A percentile compares a stretch with the other conserved stretches of the same genome.
Conservation (phyloP, 2,113 vertebrate genomes). For the Bungarus multicinctus region DNA sequence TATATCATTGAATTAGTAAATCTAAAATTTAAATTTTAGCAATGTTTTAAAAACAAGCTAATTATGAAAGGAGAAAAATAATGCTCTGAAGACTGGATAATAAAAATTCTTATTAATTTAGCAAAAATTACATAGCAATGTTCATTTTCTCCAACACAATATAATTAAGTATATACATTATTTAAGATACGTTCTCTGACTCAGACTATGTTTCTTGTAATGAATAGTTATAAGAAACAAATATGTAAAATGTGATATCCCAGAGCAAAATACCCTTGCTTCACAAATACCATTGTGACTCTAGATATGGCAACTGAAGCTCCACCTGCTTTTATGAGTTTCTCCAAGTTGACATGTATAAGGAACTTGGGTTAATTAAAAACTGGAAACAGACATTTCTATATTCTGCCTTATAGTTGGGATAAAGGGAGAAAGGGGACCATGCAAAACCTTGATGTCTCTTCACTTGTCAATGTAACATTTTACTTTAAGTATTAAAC, state of each 20-base stretch:
- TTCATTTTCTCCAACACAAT: not conserved
- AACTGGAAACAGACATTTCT: not conserved
- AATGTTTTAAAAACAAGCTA: slow-evolving; percentile 1
- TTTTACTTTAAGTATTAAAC: not conserved
- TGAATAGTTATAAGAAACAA: not conserved
- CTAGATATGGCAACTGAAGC: not conserved
- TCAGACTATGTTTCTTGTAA: not conserved
- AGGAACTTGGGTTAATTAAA: not conserved
- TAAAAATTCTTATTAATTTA: not conserved
- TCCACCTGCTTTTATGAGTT: not conserved
- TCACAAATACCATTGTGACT: not conserved
- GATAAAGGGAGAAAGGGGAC: not conserved
- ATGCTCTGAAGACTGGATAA: not conserved
- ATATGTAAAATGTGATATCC: not conserved
- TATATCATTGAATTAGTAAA: not conserved
- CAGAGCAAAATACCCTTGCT: not conserved
- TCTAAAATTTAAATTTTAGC: not conserved
- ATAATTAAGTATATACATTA: not conserved
- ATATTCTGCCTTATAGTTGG: not conserved
- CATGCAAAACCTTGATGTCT: not conserved
- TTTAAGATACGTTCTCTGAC: not conserved
- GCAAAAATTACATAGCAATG: not conserved
- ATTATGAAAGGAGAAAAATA: not conserved
- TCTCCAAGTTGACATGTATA: not conserved
- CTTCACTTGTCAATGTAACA: not conserved